A percentile compares a stretch with the other conserved stretches of the same genome.
Evolutionary conservation across 2,113 vertebrate genomes (phyloP).

Genomic region (Cinclus mexicanus): DNA sequence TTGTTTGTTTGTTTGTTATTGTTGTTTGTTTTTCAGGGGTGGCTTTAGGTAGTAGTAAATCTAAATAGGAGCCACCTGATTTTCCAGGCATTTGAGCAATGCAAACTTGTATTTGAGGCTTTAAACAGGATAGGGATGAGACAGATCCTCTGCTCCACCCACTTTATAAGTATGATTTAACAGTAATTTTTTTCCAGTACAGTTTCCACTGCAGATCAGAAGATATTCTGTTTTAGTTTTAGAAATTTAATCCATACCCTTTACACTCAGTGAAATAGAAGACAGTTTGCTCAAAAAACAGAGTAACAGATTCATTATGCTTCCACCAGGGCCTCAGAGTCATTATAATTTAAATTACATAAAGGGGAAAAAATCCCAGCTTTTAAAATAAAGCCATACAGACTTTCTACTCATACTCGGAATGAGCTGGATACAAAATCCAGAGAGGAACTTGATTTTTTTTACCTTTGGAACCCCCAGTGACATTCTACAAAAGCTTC

Average conservation of each 20-base stretch:
- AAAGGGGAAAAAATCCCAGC: rapidly evolving
- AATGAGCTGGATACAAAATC: background rate
- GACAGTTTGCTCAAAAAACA: background rate
- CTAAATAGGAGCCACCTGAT: background rate
- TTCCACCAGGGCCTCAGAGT: background rate
- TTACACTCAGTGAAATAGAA: background rate
- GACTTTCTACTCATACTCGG: background rate
- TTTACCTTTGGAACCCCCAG: background rate
- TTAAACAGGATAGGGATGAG: background rate
- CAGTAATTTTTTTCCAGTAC: background rate
- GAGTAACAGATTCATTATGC: background rate
- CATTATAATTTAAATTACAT: background rate
- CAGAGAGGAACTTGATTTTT: background rate
- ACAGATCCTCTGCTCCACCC: background rate
- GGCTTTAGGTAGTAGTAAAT: background rate
- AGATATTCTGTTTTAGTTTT: background rate
- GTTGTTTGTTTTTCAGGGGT: background rate
- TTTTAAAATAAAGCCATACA: background rate
- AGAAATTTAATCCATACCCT: background rate
- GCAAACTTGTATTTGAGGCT: background rate
- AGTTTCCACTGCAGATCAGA: background rate
- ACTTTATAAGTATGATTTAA: background rate
- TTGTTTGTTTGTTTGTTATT: background rate
- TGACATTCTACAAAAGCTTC: background rate
- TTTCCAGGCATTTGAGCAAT: background rate